Base-by-base conservation (phyloP, 1,140 invertebrate genomes). In the Phymorhynchus buccinoides region DNA sequence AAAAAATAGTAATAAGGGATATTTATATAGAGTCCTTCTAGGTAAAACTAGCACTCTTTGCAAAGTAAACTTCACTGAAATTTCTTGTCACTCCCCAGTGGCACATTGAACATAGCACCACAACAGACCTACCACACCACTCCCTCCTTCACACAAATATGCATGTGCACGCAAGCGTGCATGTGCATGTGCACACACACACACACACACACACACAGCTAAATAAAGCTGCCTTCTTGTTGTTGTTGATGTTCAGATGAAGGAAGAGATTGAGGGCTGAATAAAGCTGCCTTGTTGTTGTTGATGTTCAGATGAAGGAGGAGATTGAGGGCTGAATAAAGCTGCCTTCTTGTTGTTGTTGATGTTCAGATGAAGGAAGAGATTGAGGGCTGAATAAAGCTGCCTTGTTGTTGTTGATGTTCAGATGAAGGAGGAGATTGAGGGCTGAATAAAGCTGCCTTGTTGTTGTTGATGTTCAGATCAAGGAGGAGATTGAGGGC, bases 341-440 rank as follows among this genome's bases (percentile, higher is more conserved):
- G 4, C 56, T 62, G 12, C n/a, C n/a, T n/a, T n/a, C n/a, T n/a
- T n/a, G n/a, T n/a, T n/a, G 7, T 18, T 48, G 44, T 48, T 18
- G 18, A 9, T 6, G 16, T 27, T 22, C 87, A 94, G 93, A 98
- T 99, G 82, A 96, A 96, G 88, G 90, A 95, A 42, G 98, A 99
- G 93, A 97, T 99, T 88, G 92, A 95, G 18, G 95, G 95, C 1
- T 97, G 96, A 27, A 62, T 62, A 22, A 62, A 62, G 4, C 56
- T 62, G 12, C n/a, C n/a, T n/a, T n/a, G n/a, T n/a, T n/a, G 7
- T 18, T 48, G 44, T 48, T 18, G 18, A 9, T 6, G 16, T 27
- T 22, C 87, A 94, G 93, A 98, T 99, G 82, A 96, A 96, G 88
- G 90, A 95, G 41, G 98, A 99, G 93, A 97, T 99, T 88, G 92